Conservation (phyloP, 1,140 invertebrate species). For the Cryptotermes secundus region DNA sequence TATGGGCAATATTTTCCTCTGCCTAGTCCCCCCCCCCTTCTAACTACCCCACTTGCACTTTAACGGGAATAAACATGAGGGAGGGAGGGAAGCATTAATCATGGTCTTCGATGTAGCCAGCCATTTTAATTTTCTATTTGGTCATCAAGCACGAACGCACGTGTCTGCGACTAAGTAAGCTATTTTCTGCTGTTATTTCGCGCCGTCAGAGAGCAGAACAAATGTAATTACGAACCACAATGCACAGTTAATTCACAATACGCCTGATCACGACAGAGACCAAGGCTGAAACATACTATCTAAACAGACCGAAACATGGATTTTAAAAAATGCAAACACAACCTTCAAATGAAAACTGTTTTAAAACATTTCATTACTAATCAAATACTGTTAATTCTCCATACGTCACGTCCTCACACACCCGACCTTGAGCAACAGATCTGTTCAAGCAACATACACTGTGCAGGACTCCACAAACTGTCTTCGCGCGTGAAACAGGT, state of each 20-base stretch:
- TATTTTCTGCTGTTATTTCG: conserved; percentile 2
- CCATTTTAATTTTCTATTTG: neutral
- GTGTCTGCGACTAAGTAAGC: neutral
- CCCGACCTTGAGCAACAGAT: neutral
- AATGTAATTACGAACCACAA: neutral
- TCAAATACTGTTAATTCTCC: neutral
- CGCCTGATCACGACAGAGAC: neutral
- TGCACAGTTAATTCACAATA: neutral
- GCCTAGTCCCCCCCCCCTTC: no score
- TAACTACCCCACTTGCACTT: no score
- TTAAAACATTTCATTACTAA: neutral
- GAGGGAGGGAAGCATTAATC: neutral
- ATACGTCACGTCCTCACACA: neutral
- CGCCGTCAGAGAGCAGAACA: neutral
- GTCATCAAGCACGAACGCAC: neutral
- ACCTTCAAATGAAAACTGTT: neutral
- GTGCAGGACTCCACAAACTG: no score
- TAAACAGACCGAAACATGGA: neutral
- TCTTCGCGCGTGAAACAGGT: no score
- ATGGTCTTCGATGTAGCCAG: neutral
- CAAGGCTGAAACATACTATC: neutral
- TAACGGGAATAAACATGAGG: no score
- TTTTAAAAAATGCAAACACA: neutral
- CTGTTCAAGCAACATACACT: no score
- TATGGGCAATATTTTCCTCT: no score